Evolutionary conservation across 2,888 invertebrate genomes (phyloP), one percentile per base, ranked within the genome.

Genomic region (Acanthosoma haemorrhoidale): DNA sequence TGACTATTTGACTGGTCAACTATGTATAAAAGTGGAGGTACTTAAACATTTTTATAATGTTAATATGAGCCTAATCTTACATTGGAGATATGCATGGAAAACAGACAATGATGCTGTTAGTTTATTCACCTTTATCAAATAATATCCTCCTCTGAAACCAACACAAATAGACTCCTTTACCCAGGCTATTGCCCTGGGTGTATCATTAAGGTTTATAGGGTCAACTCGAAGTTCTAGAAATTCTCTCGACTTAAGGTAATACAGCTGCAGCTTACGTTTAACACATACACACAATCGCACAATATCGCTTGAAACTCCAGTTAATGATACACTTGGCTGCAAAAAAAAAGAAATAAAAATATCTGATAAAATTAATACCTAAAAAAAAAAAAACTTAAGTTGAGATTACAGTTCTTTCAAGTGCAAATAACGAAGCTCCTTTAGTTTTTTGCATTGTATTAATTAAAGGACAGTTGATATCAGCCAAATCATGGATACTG

Each of bases 201-300:
- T 84, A 80, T 95, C 94, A 38, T 87, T 87, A 51, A 94, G 82
- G 68, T 86, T 87, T 74, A 94, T 88, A 41, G 51, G 51, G 77
- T 92, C 90, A 75, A 86, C 84, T 51, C 87, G 81, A 73, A 89
- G 83, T 73, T 88, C 85, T 73, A 88, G 84, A 77, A 95, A 94
- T 75, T 88, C 86, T 77, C 91, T 87, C 77, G 90, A 88, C 79
- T 94, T 95, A 86, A 94, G 95, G 78, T 89, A 92, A 80, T 90
- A 96, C 15, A 96, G 81, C 78, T 94, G 91, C 8, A 95, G 81
- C 80, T 89, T 90, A 76, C 91, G 84, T 78, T 91, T 88, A 0
- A 96, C 93, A 21, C 90, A 94, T 21, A 96, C 94, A 78, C 93
- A 94, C 74, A 97, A 82, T 57, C 92, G 85, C n/a, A 95, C 88